Percentiles rank a stretch among this genome's conserved stretches.
Evolutionary conservation across 1,140 invertebrate species (phyloP).

Genomic region (Apolygus lucorum): DNA sequence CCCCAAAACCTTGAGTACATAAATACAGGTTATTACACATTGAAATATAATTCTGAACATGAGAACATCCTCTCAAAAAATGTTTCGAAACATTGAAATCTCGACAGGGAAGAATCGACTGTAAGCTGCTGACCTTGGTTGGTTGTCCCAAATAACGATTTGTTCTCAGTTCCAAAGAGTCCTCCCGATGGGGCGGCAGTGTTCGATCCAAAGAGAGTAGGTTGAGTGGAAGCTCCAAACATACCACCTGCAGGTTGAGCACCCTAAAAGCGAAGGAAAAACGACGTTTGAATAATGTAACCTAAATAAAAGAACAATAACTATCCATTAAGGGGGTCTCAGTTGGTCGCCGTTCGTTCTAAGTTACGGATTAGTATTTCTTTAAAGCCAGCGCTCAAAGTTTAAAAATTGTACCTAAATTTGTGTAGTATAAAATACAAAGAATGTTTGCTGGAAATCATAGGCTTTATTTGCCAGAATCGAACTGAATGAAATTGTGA

Average conservation of each 20-base stretch:
- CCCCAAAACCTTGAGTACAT: slow-evolving; percentile 39
- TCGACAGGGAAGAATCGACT: no score
- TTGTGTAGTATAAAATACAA: no score
- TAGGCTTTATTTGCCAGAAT: no score
- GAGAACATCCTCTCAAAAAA: no score
- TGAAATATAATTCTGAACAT: background rate
- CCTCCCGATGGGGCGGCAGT: slow-evolving; percentile 32
- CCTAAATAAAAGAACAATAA: background rate
- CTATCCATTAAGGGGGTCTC: no score
- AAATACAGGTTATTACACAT: background rate
- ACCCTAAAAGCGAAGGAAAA: slow-evolving; percentile 7
- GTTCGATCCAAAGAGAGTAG: slow-evolving; percentile 45
- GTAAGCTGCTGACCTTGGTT: slow-evolving; percentile 25
- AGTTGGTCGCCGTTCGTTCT: no score
- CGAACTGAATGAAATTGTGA: no score
- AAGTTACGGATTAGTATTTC: no score
- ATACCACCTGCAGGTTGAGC: slow-evolving; percentile 20
- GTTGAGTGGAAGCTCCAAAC: slow-evolving; percentile 33
- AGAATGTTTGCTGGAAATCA: no score
- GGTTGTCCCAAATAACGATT: slow-evolving; percentile 38
- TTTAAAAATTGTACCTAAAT: no score
- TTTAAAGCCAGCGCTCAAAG: no score
- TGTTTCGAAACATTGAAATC: no score
- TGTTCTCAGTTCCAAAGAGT: slow-evolving; percentile 37
- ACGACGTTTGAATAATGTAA: background rate